Percentiles rank a stretch among this genome's conserved stretches.
Evolutionary conservation across 2,113 vertebrate species (phyloP).

Genomic region (Pygoscelis antarcticus): DNA sequence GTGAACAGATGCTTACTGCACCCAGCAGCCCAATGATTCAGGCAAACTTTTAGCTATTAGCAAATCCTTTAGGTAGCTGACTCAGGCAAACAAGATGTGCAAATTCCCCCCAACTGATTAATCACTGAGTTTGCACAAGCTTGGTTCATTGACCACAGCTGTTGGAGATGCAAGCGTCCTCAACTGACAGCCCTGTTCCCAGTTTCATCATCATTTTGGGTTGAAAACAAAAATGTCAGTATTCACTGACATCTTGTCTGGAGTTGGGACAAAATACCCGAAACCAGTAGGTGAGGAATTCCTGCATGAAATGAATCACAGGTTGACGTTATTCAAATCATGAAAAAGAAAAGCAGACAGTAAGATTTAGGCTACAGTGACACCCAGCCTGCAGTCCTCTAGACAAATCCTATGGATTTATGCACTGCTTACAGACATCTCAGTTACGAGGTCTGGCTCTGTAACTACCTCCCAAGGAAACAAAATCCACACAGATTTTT

Average conservation of each 20-base stretch:
- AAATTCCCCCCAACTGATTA: neutral
- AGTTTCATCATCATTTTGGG: neutral
- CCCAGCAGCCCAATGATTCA: neutral
- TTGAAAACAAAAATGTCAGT: neutral
- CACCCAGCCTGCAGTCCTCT: neutral
- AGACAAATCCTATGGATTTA: conserved; percentile 15
- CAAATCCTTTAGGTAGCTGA: conserved; percentile 33
- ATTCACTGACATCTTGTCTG: neutral
- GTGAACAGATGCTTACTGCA: conserved; percentile 30
- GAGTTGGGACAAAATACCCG: neutral
- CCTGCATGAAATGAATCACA: neutral
- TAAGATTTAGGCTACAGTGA: neutral
- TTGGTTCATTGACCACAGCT: conserved; percentile 36
- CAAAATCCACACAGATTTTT: neutral
- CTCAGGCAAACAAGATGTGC: conserved; percentile 27
- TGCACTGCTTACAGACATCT: neutral
- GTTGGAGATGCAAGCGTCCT: neutral
- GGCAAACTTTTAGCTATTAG: conserved; percentile 9
- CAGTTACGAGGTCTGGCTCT: neutral
- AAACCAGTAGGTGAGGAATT: neutral
- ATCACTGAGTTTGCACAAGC: neutral
- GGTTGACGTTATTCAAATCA: neutral
- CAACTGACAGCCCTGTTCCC: neutral
- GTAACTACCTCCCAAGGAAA: neutral
- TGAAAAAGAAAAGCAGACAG: neutral